Conservation (phyloP, 2,888 invertebrate species). For the Amphipoea lucens region DNA sequence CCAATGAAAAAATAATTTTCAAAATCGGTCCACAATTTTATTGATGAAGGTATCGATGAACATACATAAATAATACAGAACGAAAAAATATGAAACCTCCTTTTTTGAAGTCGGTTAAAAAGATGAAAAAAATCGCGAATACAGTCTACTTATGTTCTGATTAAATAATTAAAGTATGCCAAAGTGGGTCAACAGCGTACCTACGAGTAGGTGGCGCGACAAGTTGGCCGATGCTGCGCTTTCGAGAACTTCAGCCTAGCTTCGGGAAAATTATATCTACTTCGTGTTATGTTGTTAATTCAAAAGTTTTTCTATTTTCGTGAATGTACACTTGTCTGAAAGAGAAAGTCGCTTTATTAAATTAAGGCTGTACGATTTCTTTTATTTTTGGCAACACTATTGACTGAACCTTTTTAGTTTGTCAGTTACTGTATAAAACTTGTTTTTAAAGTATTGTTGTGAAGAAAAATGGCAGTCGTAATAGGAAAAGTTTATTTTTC, state of each 20-base stretch:
- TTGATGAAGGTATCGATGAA: not conserved
- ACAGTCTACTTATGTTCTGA: conserved; percentile 34
- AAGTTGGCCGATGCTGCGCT: conserved; percentile 70
- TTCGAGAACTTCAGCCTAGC: conserved; percentile 65
- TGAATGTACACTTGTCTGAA: conserved; percentile 16
- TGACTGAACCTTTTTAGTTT: conserved; percentile 1
- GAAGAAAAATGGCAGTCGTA: not conserved
- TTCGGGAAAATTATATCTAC: conserved; percentile 59
- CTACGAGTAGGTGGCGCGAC: conserved; percentile 66
- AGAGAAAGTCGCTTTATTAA: conserved; percentile 28
- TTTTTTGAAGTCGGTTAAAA: not conserved
- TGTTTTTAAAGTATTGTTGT: not conserved
- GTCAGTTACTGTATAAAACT: not conserved
- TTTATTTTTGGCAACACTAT: not conserved
- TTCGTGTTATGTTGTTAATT: conserved; percentile 52
- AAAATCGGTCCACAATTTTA: not conserved
- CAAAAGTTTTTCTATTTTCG: conserved; percentile 46
- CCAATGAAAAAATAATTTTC: not conserved
- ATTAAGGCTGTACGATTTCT: conserved; percentile 9
- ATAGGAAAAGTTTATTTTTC: conserved; percentile 6
- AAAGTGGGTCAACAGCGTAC: conserved; percentile 74
- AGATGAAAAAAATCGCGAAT: conserved; percentile 7
- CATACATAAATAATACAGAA: not conserved
- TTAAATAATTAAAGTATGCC: conserved; percentile 57
- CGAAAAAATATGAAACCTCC: not conserved